Evolutionary conservation across 53 echinoderm and acorn worm genomes (phyloP).

Genomic region (Henricia sp.): DNA sequence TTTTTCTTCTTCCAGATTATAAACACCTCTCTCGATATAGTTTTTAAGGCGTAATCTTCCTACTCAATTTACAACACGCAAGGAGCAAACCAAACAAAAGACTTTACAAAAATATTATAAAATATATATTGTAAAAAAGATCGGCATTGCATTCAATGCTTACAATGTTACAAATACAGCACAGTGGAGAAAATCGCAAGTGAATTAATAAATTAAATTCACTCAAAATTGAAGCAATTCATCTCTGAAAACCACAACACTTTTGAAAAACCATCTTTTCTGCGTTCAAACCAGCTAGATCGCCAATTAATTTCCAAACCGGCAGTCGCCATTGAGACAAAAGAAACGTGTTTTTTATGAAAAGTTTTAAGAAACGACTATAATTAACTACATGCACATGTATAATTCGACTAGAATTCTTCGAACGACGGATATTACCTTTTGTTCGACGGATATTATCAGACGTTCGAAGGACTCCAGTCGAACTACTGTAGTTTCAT

Average conservation of each 20-base stretch:
- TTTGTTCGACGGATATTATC: too few species aligned
- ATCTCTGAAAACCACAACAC: constrained; percentile 29
- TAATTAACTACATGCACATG: too few species aligned
- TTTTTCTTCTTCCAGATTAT: too few species aligned
- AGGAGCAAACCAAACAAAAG: constrained; percentile 24
- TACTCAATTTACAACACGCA: constrained; percentile 25
- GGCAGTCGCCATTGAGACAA: too few species aligned
- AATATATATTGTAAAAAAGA: constrained; percentile 68
- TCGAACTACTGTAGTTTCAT: too few species aligned
- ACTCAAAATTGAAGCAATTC: background rate
- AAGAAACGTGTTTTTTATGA: too few species aligned
- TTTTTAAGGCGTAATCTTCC: background rate
- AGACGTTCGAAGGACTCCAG: too few species aligned
- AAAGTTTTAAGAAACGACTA: too few species aligned
- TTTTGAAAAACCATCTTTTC: background rate
- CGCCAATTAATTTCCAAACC: too few species aligned
- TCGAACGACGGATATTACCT: too few species aligned
- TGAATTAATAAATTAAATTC: constrained; percentile 13
- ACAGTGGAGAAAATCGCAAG: background rate
- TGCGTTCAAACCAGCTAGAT: background rate
- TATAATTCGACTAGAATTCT: too few species aligned
- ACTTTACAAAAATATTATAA: constrained; percentile 66
- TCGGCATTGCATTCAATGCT: constrained; percentile 32
- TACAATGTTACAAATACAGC: constrained; percentile 47
- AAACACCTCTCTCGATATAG: too few species aligned